Evolutionary conservation across 2,888 invertebrate species (phyloP), one percentile per base, ranked within the genome.

Genomic region (Eupithecia exiguata): DNA sequence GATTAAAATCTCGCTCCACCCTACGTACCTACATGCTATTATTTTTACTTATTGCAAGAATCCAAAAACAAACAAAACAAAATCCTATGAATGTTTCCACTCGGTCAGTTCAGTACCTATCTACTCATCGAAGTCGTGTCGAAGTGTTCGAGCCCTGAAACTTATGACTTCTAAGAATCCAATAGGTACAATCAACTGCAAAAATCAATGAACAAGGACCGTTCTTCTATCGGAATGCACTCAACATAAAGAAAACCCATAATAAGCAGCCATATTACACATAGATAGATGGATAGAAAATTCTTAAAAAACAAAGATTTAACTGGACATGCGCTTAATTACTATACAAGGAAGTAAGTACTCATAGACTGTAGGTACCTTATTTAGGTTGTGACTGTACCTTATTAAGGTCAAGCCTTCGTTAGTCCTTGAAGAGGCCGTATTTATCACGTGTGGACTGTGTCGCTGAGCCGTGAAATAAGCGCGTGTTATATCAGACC

Each of bases 391-490:
- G 46, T n/a, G 46, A 49, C 7, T 49, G n/a, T 49, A 49, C 46
- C 58, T 25, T 30, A 62, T 62, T 62, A 30, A 30, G 35, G 35
- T 62, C 30, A 62, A 62, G 61, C 61, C 53, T 21, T 53, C 53
- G 21, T 21, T 21, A 62, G 61, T 62, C 25, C 61, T 18, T 10
- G 7, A 62, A 35, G 30, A 21, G 53, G 21, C 21, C 16, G 30
- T 35, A 62, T 35, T 6, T 68, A 46, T 72, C 61, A 25, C 61
- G 53, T 21, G 53, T 21, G 53, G 53, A 10, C 49, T 62, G 61
- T 49, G 62, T 46, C 36, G 61, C 63, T 53, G 53, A 70, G 69
- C 68, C 40, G 68, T 70, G 70, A 70, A 70, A 70, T 68, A 70
- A 74, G 16, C 70, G n/a, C 68, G 53, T 68, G 40, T 68, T 70